Base-by-base conservation (phyloP, 2,888 invertebrate genomes). In the Lasius fuliginosus region DNA sequence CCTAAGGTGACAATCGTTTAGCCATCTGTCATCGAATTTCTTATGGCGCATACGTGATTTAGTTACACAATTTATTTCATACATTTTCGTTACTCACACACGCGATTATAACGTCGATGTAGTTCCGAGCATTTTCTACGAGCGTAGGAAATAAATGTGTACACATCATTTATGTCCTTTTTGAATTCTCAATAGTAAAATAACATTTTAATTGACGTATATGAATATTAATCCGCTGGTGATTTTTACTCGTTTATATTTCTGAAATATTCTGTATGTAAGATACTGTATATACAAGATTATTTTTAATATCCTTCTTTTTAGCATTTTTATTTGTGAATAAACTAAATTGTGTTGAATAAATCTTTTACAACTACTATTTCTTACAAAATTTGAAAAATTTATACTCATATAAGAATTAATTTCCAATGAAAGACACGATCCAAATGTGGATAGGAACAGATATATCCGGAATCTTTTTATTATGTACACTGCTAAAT, bases 401-500 rank as follows among this genome's bases (percentile, higher is more conserved):
- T 64, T 23, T 23, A 56, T 36, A 49, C 27, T 75, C 18, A 6
- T 8, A 27, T 11, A n/a, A 40, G 6, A 27, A 36, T 6, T 12
- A 1, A 40, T 42, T 40, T 68, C 27, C 1, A n/a, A 68, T 58
- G 42, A 58, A 71, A 71, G 58, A n/a, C 18, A 33, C 12, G 46
- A 12, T 33, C 23, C 18, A 60, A 73, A 23, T 27, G 46, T 15
- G 40, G 9, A 12, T 12, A 12, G 42, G n/a, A n/a, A 71, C 12
- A 46, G 60, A 60, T 40, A 69, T 60, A 58, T 58, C 27, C 75
- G 42, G n/a, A 53, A 40, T 15, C 42, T 73, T 42, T 81, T 27
- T 53, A 30, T 60, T 73, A 73, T 81, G 58, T 60, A 77, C 23
- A 46, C 18, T 33, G 12, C 33, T 71, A 56, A 79, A 79, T 79